Percentiles rank a stretch among this genome's conserved stretches.
Evolutionary conservation across 2,113 vertebrate genomes (phyloP).

Genomic region (Thermophis baileyi): DNA sequence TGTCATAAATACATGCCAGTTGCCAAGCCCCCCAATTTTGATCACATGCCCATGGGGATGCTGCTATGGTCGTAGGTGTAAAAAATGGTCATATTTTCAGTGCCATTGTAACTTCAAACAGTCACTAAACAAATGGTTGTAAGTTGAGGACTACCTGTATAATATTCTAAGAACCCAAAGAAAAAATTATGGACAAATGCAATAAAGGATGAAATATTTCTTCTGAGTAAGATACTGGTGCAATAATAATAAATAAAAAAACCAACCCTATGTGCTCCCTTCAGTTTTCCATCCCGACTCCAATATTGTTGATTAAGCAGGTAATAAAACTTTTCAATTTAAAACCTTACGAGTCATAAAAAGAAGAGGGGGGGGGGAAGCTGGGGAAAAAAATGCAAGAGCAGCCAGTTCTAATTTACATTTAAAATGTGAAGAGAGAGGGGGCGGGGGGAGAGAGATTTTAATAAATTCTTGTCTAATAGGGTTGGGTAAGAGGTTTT

Average conservation of each 20-base stretch:
- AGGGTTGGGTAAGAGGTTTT: conserved; percentile 91
- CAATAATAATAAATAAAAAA: not conserved
- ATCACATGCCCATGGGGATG: no score
- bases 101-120: not conserved
- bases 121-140: not conserved
- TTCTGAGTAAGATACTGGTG: not conserved
- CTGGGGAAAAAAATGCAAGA: conserved; percentile 80
- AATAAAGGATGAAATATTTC: not conserved
- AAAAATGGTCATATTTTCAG: not conserved
- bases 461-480: conserved; percentile 97
- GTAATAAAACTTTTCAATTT: conserved; percentile 59
- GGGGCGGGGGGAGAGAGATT: conserved; percentile 86
- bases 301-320: conserved; percentile 21
- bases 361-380: not conserved
- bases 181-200: not conserved
- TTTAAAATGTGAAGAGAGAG: conserved; percentile 73
- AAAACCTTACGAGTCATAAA: conserved; percentile 57
- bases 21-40: no score
- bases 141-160: not conserved
- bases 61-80: no score
- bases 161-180: not conserved
- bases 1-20: no score
- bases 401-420: conserved; percentile 84
- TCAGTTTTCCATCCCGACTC: not conserved
- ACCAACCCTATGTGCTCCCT: not conserved